phyloP scores from a whole-genome alignment of 2,888 invertebrate species.

The Amphipyra berbera region DNA sequence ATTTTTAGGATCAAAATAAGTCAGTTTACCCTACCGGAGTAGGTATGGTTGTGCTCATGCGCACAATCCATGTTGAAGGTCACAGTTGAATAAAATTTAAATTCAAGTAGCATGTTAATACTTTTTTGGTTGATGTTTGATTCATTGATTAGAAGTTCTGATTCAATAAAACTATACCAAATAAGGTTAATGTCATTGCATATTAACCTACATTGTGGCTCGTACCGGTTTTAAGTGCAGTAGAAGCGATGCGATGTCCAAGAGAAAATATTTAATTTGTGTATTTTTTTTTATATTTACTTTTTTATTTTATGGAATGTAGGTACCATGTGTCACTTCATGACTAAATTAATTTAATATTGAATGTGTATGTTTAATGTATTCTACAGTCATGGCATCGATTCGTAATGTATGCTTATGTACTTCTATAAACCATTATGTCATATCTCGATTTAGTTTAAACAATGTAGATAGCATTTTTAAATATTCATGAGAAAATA shows the following conservation, averaged over 20 bases:
- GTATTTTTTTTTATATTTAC: neutral
- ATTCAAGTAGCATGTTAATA: conserved; percentile 30
- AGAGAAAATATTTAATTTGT: neutral
- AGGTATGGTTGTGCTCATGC: conserved; percentile 1
- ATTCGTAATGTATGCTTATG: neutral
- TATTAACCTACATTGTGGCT: conserved; percentile 38
- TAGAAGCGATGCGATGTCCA: conserved; percentile 15
- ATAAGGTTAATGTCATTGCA: conserved; percentile 47
- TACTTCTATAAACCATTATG: conserved; percentile 3
- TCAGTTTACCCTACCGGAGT: neutral
- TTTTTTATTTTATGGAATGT: neutral
- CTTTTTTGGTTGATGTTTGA: conserved; percentile 9
- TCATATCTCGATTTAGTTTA: conserved; percentile 26
- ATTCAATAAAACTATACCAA: conserved; percentile 29
- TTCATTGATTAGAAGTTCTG: conserved; percentile 31
- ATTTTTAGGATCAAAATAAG: neutral
- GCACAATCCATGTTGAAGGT: conserved; percentile 38
- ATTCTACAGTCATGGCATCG: too few relatives aligned
- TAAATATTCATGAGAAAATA: conserved; percentile 44
- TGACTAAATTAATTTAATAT: too few relatives aligned
- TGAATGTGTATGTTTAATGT: neutral
- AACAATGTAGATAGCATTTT: conserved; percentile 37
- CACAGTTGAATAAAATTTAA: conserved; percentile 21
- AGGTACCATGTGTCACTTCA: too few relatives aligned
- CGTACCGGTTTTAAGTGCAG: conserved; percentile 13